A percentile compares a stretch with the other conserved stretches of the same genome.
Evolutionary conservation across 2,888 invertebrate species (phyloP).

Genomic region (Mantis religiosa): DNA sequence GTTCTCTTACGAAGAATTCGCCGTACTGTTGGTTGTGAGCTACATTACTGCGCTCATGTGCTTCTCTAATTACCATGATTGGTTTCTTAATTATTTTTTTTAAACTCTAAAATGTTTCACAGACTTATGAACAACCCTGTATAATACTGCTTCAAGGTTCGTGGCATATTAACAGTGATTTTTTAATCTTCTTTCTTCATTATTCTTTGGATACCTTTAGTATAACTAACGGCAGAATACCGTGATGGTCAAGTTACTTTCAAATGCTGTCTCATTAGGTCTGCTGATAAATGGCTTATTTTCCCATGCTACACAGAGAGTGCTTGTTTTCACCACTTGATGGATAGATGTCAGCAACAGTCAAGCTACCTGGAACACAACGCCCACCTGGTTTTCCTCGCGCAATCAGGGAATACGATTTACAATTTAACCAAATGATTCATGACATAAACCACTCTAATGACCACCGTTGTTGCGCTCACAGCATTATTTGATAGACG

Average conservation of each 20-base stretch:
- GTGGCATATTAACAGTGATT: no score
- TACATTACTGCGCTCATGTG: no score
- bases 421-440: not conserved
- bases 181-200: no score
- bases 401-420: not conserved
- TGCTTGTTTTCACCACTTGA: not conserved
- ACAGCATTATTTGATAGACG: not conserved
- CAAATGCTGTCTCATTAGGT: not conserved
- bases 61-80: no score
- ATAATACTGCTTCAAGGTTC: no score
- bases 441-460: not conserved
- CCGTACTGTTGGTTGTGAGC: no score
- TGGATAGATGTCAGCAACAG: not conserved
- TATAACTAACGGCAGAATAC: no score
- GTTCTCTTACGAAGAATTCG: no score
- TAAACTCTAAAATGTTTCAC: no score
- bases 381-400: not conserved
- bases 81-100: no score
- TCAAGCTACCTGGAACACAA: not conserved
- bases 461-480: not conserved
- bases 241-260: not conserved
- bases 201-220: no score
- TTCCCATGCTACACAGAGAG: not conserved
- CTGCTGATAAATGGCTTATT: not conserved
- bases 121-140: no score